Evolutionary conservation across 2,888 invertebrate species (phyloP), one percentile per base, ranked within the genome.

Genomic region (Tipula vernalis): DNA sequence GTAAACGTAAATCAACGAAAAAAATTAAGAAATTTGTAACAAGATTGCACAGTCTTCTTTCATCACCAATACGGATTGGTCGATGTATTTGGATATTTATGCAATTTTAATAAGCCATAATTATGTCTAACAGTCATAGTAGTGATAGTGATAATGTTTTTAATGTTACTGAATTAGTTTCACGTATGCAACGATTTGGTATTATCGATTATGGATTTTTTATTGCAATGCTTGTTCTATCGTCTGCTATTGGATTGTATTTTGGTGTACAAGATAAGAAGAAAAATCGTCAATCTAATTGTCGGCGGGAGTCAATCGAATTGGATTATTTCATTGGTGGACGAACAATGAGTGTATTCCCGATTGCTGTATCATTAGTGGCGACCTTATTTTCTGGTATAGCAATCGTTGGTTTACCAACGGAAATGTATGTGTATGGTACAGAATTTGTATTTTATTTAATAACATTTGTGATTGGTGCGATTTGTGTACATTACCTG

Each of bases 341-440:
- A 10, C 44, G 44, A 10, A 44, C 6, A 44, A 44, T 44, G 44
- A 44, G 10, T 10, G 0, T 8, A 44, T 44, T 44, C 10, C 44
- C 44, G 44, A 83, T 87, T 89, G 88, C 10, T 87, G n/a, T 44
- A 10, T 44, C 44, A 10, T 51, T 51, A 6, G 51, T 15, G 0
- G 51, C 51, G n/a, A 95, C 95, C 90, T 95, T 94, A 88, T 94
- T 96, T 89, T 96, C 96, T 89, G 96, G 95, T 2, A 96, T 96
- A 88, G 95, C 96, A 0, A 91, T 96, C 51, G 91, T 96, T 88
- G 96, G 96, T 0, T 95, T 94, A 3, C 96, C 96, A 0, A 96
- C 96, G 0, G 96, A 96, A 90, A 92, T 96, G 85, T 96, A 96
- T 89, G 92, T 96, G 10, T 95, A 95, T 89, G 97, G 97, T 0